Evolutionary conservation across 2,113 vertebrate species (phyloP), one percentile per base, ranked within the genome.

Genomic region (Lamprologus callipterus): DNA sequence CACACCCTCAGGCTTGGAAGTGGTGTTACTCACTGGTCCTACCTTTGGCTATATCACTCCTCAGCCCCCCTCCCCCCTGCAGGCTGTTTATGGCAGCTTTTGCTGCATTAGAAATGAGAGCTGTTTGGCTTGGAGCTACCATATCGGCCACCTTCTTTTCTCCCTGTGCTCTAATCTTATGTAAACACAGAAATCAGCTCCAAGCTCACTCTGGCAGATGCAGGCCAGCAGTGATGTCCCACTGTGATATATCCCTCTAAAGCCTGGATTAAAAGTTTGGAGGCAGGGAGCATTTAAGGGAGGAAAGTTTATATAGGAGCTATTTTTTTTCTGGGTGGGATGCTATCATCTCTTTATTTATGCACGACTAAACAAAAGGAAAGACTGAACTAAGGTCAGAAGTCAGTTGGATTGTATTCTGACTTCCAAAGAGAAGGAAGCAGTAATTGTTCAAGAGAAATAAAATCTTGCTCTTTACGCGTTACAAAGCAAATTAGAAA

Each of bases 101-200:
- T 79, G 60, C 92, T 87, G 92, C 89, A 93, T 93, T 93, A 91
- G 79, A 92, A 91, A 93, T 85, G 85, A 91, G 91, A 87, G 82
- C 89, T 65, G 79, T 86, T 86, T 86, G 86, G 92, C 93, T 94
- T 3, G 86, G 79, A 94, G 92, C 93, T 42, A 90, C 89, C 86
- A 78, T 92, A 91, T 93, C 81, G 79, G 87, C 93, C 82, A 92
- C 91, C 87, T 93, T 92, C 89, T 89, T 91, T 84, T 87, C 88
- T 91, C 85, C 88, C 88, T 51, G 81, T 35, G 84, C 93, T 93
- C 89, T 94, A 94, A 95, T 95, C 94, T 95, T 92, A 85, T 92
- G 94, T 94, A 94, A 95, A 95, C 94, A 95, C 88, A 94, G 90
- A 92, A 93, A 93, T 92, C 92, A 92, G 92, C 94, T 93, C 91